phyloP scores from a whole-genome alignment of 2,888 invertebrate species.

The Cephus pygmeus region DNA sequence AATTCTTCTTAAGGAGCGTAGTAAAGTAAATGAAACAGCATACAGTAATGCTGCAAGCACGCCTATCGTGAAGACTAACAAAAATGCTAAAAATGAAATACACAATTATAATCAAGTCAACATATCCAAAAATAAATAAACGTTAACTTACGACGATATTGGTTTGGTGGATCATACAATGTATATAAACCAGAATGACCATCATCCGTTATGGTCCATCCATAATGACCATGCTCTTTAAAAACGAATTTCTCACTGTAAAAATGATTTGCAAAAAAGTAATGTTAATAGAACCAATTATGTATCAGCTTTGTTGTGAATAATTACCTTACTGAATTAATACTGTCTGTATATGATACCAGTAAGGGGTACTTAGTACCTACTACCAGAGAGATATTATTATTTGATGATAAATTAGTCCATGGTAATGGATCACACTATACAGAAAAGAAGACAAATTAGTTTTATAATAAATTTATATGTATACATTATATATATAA shows the following conservation, averaged over 20 bases:
- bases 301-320: background rate
- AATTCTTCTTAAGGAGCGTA: constrained; percentile 32
- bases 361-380: constrained; percentile 49
- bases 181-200: constrained; percentile 50
- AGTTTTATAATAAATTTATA: constrained; percentile 11
- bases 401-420: constrained; percentile 40
- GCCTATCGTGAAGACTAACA: constrained; percentile 46
- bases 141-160: constrained; percentile 58
- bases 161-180: constrained; percentile 47
- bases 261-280: constrained; percentile 18
- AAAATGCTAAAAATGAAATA: constrained; percentile 43
- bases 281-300: background rate
- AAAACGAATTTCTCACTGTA: constrained; percentile 52
- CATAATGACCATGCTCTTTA: constrained; percentile 62
- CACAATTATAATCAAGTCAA: constrained; percentile 10
- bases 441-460: constrained; percentile 20
- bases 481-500: background rate
- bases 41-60: constrained; percentile 32
- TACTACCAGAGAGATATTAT: constrained; percentile 47
- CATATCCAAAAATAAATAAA: background rate
- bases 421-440: constrained; percentile 53
- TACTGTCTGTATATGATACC: background rate
- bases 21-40: constrained; percentile 35
- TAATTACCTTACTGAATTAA: background rate
- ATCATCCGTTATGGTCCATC: constrained; percentile 57